These are phyloP conservation scores for Tinea pellionella DNA, from an alignment of 2,888 invertebrate species.

Conservation along the genomic window DNA sequence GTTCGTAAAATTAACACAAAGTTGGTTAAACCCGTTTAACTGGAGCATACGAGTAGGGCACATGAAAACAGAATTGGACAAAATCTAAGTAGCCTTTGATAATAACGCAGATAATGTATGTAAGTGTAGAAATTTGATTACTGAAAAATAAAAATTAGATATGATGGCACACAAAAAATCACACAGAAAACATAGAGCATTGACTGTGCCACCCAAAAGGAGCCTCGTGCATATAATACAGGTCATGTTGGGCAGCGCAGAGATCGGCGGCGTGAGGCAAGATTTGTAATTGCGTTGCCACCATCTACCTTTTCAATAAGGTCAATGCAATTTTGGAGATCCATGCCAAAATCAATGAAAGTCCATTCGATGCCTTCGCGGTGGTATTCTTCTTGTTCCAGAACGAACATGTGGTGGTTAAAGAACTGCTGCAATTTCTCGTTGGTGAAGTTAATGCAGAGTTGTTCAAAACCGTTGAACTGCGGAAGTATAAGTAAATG, in stretches of 20 bases:
- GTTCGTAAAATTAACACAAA: constrained; percentile 97
- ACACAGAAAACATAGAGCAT: constrained; percentile 38
- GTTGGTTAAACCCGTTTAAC: constrained; percentile 95
- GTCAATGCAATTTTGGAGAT: constrained; percentile 86
- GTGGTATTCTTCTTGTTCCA: constrained; percentile 94
- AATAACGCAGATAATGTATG: constrained; percentile 24
- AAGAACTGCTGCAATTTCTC: constrained; percentile 95
- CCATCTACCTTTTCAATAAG: constrained; percentile 80
- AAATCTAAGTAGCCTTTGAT: constrained; percentile 27
- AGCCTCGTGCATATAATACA: constrained; percentile 19
- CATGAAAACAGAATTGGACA: constrained; percentile 26
- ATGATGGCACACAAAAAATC: constrained; percentile 37
- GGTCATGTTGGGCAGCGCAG: constrained; percentile 35
- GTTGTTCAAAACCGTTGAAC: constrained; percentile 92
- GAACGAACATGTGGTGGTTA: constrained; percentile 94
- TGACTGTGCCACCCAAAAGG: constrained; percentile 44
- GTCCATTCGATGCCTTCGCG: constrained; percentile 92
- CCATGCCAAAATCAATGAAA: constrained; percentile 95
- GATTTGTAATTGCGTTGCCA: constrained; percentile 61
- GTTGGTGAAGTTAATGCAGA: constrained; percentile 95
- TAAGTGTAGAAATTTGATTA: constrained; percentile 17
- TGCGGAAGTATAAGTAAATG: constrained; percentile 65
- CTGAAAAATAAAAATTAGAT: constrained; percentile 6
- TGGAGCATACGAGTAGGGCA: constrained; percentile 44
- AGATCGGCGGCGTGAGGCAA: constrained; percentile 55